A percentile compares a stretch with the other conserved stretches of the same genome.
Conservation (phyloP, 2,888 invertebrate species). For the Lamellibrachia columna region DNA sequence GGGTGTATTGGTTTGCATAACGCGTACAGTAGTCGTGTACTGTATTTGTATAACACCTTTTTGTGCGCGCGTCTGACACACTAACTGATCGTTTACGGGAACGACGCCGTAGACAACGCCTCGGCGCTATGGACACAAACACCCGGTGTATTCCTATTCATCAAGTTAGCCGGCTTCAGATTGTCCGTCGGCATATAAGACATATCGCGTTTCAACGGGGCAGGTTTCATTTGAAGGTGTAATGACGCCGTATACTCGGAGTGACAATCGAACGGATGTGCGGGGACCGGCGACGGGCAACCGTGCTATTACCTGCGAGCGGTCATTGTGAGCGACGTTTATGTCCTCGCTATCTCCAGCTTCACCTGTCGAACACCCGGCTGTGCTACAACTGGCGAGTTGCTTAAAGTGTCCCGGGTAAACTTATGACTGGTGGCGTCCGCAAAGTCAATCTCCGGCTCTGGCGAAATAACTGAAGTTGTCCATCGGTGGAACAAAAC, state of each 20-base stretch:
- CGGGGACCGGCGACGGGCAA: neutral
- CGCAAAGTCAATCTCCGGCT: neutral
- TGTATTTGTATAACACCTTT: neutral
- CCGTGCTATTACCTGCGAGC: constrained; percentile 1
- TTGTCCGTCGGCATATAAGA: neutral
- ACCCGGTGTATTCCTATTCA: neutral
- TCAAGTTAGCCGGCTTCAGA: neutral
- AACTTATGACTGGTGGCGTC: neutral
- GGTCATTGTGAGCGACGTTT: neutral
- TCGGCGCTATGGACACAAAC: neutral
- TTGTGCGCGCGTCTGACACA: neutral
- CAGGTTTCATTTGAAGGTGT: neutral
- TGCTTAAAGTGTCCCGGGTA: neutral
- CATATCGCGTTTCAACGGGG: neutral
- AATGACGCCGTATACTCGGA: neutral
- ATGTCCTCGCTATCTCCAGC: neutral
- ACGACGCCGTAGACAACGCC: neutral
- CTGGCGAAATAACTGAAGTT: neutral
- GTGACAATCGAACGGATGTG: constrained; percentile 1
- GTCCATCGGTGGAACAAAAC: neutral
- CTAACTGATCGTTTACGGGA: neutral
- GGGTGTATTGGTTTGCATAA: neutral
- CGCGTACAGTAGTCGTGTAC: neutral
- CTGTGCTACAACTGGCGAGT: neutral
- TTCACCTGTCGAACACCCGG: neutral